Evolutionary conservation across 2,888 invertebrate genomes (phyloP).

Genomic region (Willowsia nigromaculata): DNA sequence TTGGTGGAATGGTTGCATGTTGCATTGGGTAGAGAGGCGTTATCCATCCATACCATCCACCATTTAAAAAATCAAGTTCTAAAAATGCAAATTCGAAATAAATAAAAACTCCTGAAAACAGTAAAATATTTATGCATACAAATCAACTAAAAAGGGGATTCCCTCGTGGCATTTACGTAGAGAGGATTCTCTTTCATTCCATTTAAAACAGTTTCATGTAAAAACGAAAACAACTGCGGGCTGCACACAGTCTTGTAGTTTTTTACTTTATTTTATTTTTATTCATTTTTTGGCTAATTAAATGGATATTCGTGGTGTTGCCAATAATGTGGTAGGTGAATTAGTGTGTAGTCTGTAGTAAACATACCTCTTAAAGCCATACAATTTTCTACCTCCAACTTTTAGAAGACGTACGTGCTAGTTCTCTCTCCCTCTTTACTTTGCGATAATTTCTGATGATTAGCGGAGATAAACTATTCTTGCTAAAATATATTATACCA

Average conservation of each 20-base stretch:
- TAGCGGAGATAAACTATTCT: conserved; percentile 25
- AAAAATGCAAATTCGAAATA: conserved; percentile 27
- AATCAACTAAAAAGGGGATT: conserved; percentile 3
- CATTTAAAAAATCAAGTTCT: conserved; percentile 42
- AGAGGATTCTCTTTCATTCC: neutral
- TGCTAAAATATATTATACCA: too few species aligned
- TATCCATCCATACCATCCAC: conserved; percentile 32
- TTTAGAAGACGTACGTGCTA: neutral
- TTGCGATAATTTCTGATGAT: conserved; percentile 47
- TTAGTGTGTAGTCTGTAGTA: neutral
- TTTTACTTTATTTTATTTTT: conserved; percentile 25
- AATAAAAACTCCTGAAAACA: neutral
- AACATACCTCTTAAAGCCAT: neutral
- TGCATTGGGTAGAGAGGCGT: neutral
- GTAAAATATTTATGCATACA: conserved; percentile 1
- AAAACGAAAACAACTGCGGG: neutral
- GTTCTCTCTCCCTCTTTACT: conserved; percentile 8
- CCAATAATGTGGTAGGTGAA: conserved; percentile 39
- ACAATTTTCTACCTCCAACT: neutral
- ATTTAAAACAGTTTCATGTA: neutral
- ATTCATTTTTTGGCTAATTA: conserved; percentile 55
- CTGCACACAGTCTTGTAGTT: neutral
- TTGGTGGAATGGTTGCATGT: neutral
- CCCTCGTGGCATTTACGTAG: neutral
- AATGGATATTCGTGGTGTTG: conserved; percentile 46